These are phyloP conservation scores for Eilema sororculum DNA, from an alignment of 2,888 invertebrate species.

Conservation along the genomic window DNA sequence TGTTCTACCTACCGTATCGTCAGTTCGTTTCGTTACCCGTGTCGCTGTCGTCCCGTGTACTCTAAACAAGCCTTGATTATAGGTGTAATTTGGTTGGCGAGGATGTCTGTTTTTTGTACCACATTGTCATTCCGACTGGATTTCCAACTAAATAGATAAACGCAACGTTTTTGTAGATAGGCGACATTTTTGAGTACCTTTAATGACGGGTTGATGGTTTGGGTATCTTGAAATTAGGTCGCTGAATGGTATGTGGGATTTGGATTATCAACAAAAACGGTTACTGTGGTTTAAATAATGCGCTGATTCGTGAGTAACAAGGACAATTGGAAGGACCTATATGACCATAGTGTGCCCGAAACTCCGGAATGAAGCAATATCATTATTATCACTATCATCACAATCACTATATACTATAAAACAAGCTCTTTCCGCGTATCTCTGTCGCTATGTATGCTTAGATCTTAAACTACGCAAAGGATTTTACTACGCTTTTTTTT, in stretches of 20 bases:
- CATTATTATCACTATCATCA: too few relatives aligned
- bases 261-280: constrained; percentile 5
- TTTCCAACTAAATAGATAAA: constrained; percentile 71
- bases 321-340: neutral
- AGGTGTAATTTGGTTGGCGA: constrained; percentile 69
- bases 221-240: constrained; percentile 36
- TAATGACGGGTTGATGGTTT: constrained; percentile 55
- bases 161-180: constrained; percentile 67
- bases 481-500: too few relatives aligned
- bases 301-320: neutral
- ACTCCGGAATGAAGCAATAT: too few relatives aligned
- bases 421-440: too few relatives aligned
- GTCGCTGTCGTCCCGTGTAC: constrained; percentile 38
- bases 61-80: constrained; percentile 46
- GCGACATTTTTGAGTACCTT: constrained; percentile 66
- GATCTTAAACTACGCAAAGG: too few relatives aligned
- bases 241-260: constrained; percentile 19
- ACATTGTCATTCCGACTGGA: constrained; percentile 64
- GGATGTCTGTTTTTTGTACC: constrained; percentile 61
- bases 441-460: too few relatives aligned
- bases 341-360: too few relatives aligned
- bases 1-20: too few relatives aligned
- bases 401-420: too few relatives aligned
- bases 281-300: neutral
- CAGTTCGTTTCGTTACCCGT: too few relatives aligned